phyloP scores from a whole-genome alignment of 92 coral and sea anemone genomes.

The Zoanthus sociatus region DNA sequence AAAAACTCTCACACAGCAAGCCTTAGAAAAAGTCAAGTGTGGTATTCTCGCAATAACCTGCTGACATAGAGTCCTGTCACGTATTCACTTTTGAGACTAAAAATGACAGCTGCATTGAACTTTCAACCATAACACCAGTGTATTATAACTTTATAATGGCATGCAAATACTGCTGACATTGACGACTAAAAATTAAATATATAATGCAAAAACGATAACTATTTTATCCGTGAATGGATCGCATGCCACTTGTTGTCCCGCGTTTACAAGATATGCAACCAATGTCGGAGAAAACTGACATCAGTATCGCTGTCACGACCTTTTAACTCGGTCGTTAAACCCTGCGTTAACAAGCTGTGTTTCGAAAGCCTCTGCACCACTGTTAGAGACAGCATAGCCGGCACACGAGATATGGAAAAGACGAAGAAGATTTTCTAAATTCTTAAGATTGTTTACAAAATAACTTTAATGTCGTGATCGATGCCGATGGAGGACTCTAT shows the following conservation, averaged over 20 bases:
- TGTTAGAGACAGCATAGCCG: background rate
- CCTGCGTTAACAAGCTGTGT: no score
- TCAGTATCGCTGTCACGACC: background rate
- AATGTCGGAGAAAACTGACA: background rate
- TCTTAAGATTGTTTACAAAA: background rate
- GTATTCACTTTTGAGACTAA: background rate
- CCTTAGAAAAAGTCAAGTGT: background rate
- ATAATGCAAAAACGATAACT: background rate
- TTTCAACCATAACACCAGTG: background rate
- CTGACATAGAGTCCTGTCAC: conserved; percentile 8
- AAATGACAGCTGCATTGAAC: background rate
- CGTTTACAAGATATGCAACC: background rate
- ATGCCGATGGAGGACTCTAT: background rate
- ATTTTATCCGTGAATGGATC: conserved; percentile 16
- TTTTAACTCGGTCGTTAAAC: background rate
- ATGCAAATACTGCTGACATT: background rate
- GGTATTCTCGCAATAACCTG: background rate
- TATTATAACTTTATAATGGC: background rate
- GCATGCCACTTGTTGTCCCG: conserved; percentile 12
- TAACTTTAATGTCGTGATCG: background rate
- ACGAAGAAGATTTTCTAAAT: background rate
- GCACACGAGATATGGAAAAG: background rate
- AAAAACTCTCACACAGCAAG: no score
- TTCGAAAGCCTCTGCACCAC: background rate
- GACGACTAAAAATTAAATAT: background rate